Conservation (phyloP, 2,797 vertebrate species). For the Octomys mimax region DNA sequence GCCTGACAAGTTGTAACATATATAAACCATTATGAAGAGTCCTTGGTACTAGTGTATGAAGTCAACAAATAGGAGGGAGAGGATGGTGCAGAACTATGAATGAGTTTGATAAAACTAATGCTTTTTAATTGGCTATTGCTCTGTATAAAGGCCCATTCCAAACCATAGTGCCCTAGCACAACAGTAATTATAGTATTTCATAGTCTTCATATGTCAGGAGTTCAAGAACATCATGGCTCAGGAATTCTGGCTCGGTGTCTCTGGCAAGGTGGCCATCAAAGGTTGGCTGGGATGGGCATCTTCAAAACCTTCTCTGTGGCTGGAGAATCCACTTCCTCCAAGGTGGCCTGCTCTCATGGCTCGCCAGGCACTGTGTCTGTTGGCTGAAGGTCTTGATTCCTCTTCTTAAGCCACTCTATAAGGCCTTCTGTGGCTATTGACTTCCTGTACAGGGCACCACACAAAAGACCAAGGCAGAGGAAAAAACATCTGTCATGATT, state of each 20-base stretch:
- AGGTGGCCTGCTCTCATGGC: background rate
- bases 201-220: background rate
- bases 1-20: background rate
- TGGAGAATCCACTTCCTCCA: background rate
- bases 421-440: background rate
- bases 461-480: background rate
- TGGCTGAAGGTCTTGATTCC: background rate
- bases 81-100: background rate
- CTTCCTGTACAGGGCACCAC: background rate
- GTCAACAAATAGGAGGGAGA: background rate
- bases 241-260: background rate
- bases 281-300: background rate
- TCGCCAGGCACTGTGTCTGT: background rate
- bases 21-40: background rate
- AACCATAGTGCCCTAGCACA: background rate
- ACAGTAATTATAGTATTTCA: background rate
- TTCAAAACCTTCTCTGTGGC: background rate
- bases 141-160: background rate
- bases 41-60: background rate
- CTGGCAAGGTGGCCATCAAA: background rate
- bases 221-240: background rate
- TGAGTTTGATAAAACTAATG: background rate
- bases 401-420: background rate
- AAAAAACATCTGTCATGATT: background rate
- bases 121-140: rapidly evolving